These are phyloP conservation scores for Actias luna DNA, from an alignment of 2,888 invertebrate species.

Conservation along the genomic window DNA sequence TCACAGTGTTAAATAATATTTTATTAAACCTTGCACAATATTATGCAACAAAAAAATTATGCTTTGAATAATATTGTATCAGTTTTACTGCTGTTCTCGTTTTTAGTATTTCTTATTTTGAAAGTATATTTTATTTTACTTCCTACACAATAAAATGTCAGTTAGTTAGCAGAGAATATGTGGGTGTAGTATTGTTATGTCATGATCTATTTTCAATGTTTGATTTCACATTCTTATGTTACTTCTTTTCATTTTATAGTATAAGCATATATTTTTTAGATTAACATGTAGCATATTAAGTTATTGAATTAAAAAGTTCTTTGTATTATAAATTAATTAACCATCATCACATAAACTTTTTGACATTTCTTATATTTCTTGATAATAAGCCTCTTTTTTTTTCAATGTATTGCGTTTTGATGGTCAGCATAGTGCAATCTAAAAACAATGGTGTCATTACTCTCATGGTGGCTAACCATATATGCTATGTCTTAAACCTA, in stretches of 20 bases:
- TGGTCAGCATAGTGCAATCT: too few relatives aligned
- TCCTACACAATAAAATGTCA: not conserved
- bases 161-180: not conserved
- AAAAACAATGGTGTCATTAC: too few relatives aligned
- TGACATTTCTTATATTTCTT: too few relatives aligned
- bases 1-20: slow-evolving; percentile 26
- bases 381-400: too few relatives aligned
- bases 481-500: too few relatives aligned
- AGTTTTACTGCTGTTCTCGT: not conserved
- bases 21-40: slow-evolving; percentile 25
- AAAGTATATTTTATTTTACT: not conserved
- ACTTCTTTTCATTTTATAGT: too few relatives aligned
- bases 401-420: too few relatives aligned
- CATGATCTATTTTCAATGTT: not conserved
- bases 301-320: too few relatives aligned
- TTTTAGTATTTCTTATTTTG: not conserved
- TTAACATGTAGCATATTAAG: too few relatives aligned
- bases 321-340: too few relatives aligned
- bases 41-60: not conserved
- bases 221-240: not conserved
- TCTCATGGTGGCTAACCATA: too few relatives aligned
- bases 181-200: not conserved
- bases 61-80: not conserved
- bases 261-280: not conserved
- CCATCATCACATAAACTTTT: too few relatives aligned